Evolutionary conservation across 2,888 invertebrate species (phyloP), one percentile per base, ranked within the genome.

Genomic region (Dascillus cervinus): DNA sequence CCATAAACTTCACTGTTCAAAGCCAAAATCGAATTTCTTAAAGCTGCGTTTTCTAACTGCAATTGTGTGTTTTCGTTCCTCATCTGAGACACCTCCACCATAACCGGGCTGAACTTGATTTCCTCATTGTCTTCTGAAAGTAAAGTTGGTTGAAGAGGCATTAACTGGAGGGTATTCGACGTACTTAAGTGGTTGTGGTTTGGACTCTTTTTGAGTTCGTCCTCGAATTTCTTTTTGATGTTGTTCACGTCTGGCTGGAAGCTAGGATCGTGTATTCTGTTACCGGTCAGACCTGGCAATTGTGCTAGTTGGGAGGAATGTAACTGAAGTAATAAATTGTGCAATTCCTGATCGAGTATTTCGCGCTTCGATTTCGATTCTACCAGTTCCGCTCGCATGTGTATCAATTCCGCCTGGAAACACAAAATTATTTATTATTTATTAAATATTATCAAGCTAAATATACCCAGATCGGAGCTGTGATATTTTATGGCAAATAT

Each of bases 1-100:
- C 87, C 88, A 56, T 82, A 87, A 4, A 89, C 77, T 64, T 89
- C 88, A 9, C 82, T 82, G 56, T 87, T 82, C 26, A 87, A 64
- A 2, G 82, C 77, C 11, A 83, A 69, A 33, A 85, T 73, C 23
- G 82, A 79, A 52, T 81, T 78, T 27, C 82, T 64, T 17, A 87
- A 67, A 4, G 77, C 72, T 12, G 73, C 71, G 58, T 85, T 85
- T 61, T 86, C 86, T 28, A 73, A 62, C 36, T 75, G 72, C 25
- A 79, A 65, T 49, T 77, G 76, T 2, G 67, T 65, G 21, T 73
- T 72, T 50, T 77, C 76, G n/a, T 70, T 64, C 43, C 69, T 67
- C 17, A 67, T 52, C 26, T 64, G 60, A 5, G 68, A 64, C 27
- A 65, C 48, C 46, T 67, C 66, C 43, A 67, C 49, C 22, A 62